Conservation (phyloP, 1,140 invertebrate species). For the Neodiprion pinetum region DNA sequence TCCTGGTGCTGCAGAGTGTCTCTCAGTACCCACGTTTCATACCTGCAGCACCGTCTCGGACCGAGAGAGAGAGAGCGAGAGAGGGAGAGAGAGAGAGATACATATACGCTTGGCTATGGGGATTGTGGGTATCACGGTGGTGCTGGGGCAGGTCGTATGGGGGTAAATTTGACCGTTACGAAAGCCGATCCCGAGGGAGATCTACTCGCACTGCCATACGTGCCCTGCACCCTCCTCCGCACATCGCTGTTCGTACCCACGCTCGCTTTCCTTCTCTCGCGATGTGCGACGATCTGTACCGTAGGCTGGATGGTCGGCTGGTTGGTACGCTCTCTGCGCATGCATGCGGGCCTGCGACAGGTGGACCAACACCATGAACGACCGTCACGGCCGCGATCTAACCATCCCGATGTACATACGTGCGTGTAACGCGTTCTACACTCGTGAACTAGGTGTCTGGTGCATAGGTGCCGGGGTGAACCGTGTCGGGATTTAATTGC, state of each 20-base stretch:
- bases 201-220: background rate
- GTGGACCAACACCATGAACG: background rate
- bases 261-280: too few species aligned
- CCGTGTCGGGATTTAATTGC: too few species aligned
- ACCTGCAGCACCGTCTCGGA: constrained; percentile 17
- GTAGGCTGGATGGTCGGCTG: too few species aligned
- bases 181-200: constrained; percentile 24
- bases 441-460: too few species aligned
- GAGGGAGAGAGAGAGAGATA: background rate
- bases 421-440: too few species aligned
- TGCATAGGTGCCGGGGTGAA: too few species aligned
- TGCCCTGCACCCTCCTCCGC: constrained; percentile 12
- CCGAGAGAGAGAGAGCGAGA: constrained; percentile 11
- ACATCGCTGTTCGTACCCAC: too few species aligned
- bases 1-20: background rate
- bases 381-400: background rate
- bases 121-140: constrained; percentile 36
- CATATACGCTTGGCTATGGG: background rate
- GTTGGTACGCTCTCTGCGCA: too few species aligned
- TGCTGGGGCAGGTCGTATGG: constrained; percentile 30
- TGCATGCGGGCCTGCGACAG: background rate
- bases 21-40: constrained; percentile 3
- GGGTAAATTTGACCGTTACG: constrained; percentile 57
- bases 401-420: too few species aligned
- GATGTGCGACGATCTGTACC: too few species aligned